These are phyloP conservation scores for Antechinus stuartii DNA, from an alignment of 2,113 vertebrate species.

Conservation along the genomic window DNA sequence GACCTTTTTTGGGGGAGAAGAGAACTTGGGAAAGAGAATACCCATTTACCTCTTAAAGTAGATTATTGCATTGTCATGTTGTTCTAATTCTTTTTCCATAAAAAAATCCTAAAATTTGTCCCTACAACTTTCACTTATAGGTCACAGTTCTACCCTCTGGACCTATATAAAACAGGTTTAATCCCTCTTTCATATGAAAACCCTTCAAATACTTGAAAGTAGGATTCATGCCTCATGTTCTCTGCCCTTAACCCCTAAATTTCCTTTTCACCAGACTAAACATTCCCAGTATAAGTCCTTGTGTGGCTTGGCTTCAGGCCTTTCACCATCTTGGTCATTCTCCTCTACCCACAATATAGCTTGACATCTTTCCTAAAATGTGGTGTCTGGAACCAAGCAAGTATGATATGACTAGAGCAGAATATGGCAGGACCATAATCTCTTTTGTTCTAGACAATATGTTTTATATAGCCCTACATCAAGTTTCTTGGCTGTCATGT, in stretches of 20 bases:
- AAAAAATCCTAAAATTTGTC: not conserved
- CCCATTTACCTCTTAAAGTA: not conserved
- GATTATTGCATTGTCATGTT: not conserved
- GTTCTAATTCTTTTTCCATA: not conserved
- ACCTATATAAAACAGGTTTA: not conserved
- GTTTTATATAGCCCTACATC: not conserved
- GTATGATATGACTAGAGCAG: not conserved
- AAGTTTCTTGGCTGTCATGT: not conserved
- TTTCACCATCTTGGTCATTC: not conserved
- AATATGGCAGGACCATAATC: not conserved
- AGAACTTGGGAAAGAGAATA: not conserved
- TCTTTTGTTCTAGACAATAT: not conserved
- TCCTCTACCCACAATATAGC: not conserved
- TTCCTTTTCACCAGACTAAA: not conserved
- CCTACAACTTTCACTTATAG: not conserved
- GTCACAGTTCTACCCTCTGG: not conserved
- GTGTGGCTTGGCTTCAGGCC: not conserved
- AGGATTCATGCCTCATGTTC: not conserved
- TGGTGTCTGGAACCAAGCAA: not conserved
- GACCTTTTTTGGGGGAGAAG: not conserved
- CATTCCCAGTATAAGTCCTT: not conserved
- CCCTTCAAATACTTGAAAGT: not conserved
- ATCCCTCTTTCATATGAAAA: not conserved
- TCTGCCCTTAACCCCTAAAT: not conserved
- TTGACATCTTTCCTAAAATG: not conserved